These are phyloP conservation scores for Metacarcinus magister DNA, from an alignment of 2,888 invertebrate genomes.

Conservation along the genomic window DNA sequence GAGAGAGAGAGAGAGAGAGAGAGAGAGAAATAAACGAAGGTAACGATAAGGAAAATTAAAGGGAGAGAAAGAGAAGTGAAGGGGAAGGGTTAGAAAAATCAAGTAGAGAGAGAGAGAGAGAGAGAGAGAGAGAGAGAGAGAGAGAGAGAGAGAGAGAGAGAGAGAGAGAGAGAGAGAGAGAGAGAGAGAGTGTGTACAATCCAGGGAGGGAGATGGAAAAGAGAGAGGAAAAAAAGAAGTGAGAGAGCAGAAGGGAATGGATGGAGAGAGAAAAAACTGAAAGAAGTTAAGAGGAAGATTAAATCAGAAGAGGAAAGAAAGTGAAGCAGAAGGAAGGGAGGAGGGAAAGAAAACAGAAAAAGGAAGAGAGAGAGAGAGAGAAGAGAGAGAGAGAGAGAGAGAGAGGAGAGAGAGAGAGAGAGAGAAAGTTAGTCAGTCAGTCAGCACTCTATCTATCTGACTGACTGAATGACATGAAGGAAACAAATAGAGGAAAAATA, in stretches of 20 bases:
- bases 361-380: not conserved
- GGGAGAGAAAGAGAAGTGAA: not conserved
- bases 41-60: not conserved
- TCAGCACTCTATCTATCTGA: not conserved
- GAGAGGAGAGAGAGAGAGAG: conserved; percentile 17
- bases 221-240: not conserved
- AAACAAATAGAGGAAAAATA: not conserved
- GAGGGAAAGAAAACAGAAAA: not conserved
- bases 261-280: not conserved
- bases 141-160: not conserved
- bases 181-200: not conserved
- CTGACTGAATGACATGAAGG: not conserved
- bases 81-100: not conserved
- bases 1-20: not conserved
- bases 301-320: not conserved
- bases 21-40: not conserved
- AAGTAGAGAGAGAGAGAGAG: not conserved
- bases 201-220: no score
- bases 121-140: not conserved
- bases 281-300: not conserved
- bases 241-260: not conserved
- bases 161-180: not conserved
- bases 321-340: not conserved
- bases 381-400: conserved; percentile 36
- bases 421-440: not conserved